phyloP scores from a whole-genome alignment of 1,140 invertebrate genomes.

The Drosophila mojavensis region DNA sequence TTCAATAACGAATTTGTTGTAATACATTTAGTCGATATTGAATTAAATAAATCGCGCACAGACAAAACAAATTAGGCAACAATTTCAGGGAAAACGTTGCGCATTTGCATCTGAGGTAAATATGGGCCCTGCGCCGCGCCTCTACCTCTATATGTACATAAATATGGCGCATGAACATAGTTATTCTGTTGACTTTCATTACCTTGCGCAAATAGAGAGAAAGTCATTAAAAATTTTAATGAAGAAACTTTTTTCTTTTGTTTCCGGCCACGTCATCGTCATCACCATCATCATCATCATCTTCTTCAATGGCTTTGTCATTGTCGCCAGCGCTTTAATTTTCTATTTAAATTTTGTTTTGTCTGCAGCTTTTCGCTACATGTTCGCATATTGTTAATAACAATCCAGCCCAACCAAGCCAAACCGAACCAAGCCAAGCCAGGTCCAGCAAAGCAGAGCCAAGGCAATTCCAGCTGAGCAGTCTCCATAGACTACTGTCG shows the following conservation, averaged over 20 bases:
- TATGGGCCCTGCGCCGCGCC: constrained; percentile 4
- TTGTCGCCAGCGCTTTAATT: constrained; percentile 58
- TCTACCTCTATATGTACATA: constrained; percentile 21
- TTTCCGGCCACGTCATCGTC: constrained; percentile 51
- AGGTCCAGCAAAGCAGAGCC: not conserved
- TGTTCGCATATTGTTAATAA: constrained; percentile 70
- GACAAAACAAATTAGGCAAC: constrained; percentile 24
- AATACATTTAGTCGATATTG: too few relatives aligned
- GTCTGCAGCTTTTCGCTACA: constrained; percentile 48
- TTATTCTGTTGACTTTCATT: constrained; percentile 78
- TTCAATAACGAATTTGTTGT: too few relatives aligned
- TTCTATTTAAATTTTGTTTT: constrained; percentile 80
- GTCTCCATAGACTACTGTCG: constrained; percentile 12
- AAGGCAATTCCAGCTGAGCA: not conserved
- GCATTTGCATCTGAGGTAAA: constrained; percentile 60
- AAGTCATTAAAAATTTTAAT: constrained; percentile 81
- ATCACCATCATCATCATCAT: constrained; percentile 32
- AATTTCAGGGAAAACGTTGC: constrained; percentile 19
- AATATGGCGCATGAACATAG: constrained; percentile 57
- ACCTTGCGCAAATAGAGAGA: constrained; percentile 77
- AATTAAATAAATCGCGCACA: not conserved
- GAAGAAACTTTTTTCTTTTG: constrained; percentile 79
- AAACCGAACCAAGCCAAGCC: not conserved
- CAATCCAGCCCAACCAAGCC: constrained; percentile 52
- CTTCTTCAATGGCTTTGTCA: constrained; percentile 41